A percentile compares a stretch with the other conserved stretches of the same genome.
Evolutionary conservation across 1,140 invertebrate genomes (phyloP).

Genomic region (Temnothorax longispinosus): DNA sequence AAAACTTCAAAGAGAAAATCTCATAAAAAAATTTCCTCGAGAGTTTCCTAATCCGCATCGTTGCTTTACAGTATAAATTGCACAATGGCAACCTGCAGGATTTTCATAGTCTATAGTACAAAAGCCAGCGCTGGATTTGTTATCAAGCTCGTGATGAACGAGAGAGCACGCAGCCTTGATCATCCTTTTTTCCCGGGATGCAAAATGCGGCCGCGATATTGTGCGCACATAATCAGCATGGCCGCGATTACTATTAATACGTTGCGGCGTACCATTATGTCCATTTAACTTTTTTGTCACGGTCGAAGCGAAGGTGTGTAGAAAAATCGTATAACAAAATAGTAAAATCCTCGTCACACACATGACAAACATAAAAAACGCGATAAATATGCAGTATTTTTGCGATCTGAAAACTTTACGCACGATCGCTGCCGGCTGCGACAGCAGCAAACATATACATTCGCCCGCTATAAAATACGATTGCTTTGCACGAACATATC

Average conservation of each 20-base stretch:
- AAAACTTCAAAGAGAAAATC: background rate
- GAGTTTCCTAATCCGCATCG: slow-evolving; percentile 2
- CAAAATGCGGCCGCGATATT: background rate
- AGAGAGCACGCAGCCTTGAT: background rate
- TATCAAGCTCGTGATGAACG: background rate
- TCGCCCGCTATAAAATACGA: background rate
- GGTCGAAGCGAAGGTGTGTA: slow-evolving; percentile 13
- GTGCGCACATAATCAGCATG: background rate
- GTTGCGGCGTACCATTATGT: background rate
- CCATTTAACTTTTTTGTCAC: slow-evolving; percentile 30
- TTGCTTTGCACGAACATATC: background rate
- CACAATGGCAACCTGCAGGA: background rate
- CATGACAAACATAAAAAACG: background rate
- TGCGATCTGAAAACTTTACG: slow-evolving; percentile 8
- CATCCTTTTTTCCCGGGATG: background rate
- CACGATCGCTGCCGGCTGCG: background rate
- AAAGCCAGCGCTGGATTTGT: background rate
- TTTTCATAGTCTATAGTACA: background rate
- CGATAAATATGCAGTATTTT: background rate
- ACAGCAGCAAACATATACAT: background rate
- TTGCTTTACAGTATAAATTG: background rate
- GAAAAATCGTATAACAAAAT: background rate
- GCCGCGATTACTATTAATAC: background rate
- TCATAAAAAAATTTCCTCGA: background rate
- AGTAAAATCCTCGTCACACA: slow-evolving; percentile 8